A percentile compares a stretch with the other conserved stretches of the same genome.
phyloP scores from a whole-genome alignment of 2,113 vertebrate species.

The Anas platyrhynchos region DNA sequence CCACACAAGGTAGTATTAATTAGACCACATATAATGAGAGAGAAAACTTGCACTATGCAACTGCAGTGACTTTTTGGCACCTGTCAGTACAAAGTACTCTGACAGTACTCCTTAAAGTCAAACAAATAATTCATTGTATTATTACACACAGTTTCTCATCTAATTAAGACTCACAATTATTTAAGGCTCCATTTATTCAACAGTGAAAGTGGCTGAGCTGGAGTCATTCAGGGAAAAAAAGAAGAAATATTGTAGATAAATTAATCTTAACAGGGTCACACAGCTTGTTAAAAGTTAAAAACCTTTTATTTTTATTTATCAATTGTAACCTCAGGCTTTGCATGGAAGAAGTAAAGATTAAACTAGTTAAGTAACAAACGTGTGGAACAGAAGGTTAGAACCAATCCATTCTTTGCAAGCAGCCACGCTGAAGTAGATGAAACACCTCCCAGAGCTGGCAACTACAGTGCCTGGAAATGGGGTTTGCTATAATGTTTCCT shows the following conservation, averaged over 20 bases:
- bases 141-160: not conserved
- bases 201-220: not conserved
- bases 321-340: not conserved
- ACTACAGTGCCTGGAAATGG: not conserved
- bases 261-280: not conserved
- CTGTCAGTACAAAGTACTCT: not conserved
- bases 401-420: not conserved
- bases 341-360: not conserved
- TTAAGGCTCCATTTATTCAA: not conserved
- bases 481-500: not conserved
- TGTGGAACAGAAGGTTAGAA: fast-evolving
- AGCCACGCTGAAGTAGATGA: fast-evolving
- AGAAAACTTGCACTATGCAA: not conserved
- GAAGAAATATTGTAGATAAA: not conserved
- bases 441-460: not conserved
- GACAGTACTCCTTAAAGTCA: not conserved
- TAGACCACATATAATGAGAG: not conserved
- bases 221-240: not conserved
- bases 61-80: not conserved
- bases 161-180: conserved; percentile 23
- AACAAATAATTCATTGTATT: not conserved
- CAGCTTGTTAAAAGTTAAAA: not conserved
- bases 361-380: not conserved
- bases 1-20: not conserved
- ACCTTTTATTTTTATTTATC: not conserved